Percentiles rank a stretch among this genome's conserved stretches.
Conservation (phyloP, 2,888 invertebrate species). For the Eupithecia centaureata region DNA sequence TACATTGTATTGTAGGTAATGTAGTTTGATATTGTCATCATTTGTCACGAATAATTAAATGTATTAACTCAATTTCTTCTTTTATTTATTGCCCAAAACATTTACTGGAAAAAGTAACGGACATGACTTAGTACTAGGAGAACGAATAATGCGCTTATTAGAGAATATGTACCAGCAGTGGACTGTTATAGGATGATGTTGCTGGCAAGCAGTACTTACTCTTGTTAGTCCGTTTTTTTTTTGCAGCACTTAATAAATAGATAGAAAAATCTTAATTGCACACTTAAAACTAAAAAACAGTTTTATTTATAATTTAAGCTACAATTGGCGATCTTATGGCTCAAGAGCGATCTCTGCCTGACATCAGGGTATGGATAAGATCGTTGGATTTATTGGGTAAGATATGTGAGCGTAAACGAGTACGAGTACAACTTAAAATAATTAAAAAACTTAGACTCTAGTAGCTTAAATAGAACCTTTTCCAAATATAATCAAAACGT, state of each 20-base stretch:
- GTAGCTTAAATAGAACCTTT: no score
- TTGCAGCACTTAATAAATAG: no score
- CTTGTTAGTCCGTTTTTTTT: not conserved
- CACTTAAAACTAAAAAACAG: no score
- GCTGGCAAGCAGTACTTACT: not conserved
- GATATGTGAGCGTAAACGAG: no score
- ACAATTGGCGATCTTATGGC: no score
- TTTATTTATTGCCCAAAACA: conserved; percentile 45
- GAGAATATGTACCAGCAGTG: not conserved
- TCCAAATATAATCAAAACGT: not conserved
- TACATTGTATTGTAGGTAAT: conserved; percentile 58
- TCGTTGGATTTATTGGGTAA: no score
- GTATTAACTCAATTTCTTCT: conserved; percentile 62
- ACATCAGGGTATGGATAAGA: no score
- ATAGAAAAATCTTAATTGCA: no score
- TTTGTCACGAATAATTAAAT: conserved; percentile 80
- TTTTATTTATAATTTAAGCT: no score
- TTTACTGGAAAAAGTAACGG: not conserved
- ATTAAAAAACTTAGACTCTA: no score
- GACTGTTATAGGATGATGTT: not conserved
- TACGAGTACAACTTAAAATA: no score
- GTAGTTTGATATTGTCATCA: conserved; percentile 72
- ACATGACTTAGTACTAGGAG: not conserved
- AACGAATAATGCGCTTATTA: not conserved
- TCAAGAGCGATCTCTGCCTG: no score